phyloP scores from a whole-genome alignment of 2,797 vertebrate genomes.

The Acestrorhynchus altus region DNA sequence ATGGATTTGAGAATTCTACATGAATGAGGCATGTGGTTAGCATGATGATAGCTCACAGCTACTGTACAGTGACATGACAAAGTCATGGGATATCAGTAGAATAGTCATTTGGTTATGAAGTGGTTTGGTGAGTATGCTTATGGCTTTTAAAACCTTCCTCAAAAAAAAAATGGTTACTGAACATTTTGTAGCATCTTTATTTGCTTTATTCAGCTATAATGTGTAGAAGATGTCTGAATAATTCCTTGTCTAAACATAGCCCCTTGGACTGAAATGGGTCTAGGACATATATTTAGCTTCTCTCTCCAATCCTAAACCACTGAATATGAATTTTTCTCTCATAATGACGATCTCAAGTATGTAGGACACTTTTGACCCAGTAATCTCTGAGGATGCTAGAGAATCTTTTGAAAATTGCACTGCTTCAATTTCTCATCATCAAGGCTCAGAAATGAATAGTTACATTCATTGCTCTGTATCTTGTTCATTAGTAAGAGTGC shows the following conservation, averaged over 20 bases:
- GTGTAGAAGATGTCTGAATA: too few species aligned
- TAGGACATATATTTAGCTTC: neutral
- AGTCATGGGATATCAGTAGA: too few species aligned
- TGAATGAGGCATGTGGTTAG: too few species aligned
- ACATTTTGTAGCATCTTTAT: too few species aligned
- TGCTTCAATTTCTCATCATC: neutral
- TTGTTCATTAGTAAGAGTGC: neutral
- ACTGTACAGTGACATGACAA: too few species aligned
- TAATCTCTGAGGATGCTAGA: slow-evolving; percentile 7
- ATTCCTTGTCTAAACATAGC: neutral
- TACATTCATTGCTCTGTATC: slow-evolving; percentile 3
- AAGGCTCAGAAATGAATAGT: neutral
- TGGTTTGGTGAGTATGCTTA: too few species aligned
- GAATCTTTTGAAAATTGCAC: slow-evolving; percentile 9
- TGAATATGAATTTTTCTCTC: neutral
- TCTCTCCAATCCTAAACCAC: neutral
- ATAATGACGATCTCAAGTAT: neutral
- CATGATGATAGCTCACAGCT: too few species aligned
- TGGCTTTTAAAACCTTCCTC: too few species aligned
- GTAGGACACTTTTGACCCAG: neutral
- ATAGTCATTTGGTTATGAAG: too few species aligned
- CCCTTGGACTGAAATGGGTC: neutral
- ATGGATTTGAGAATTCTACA: too few species aligned
- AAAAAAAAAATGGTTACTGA: too few species aligned
- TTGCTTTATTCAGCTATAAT: too few species aligned